These are phyloP conservation scores for Cylas formicarius DNA, from an alignment of 1,140 invertebrate species.

Conservation along the genomic window DNA sequence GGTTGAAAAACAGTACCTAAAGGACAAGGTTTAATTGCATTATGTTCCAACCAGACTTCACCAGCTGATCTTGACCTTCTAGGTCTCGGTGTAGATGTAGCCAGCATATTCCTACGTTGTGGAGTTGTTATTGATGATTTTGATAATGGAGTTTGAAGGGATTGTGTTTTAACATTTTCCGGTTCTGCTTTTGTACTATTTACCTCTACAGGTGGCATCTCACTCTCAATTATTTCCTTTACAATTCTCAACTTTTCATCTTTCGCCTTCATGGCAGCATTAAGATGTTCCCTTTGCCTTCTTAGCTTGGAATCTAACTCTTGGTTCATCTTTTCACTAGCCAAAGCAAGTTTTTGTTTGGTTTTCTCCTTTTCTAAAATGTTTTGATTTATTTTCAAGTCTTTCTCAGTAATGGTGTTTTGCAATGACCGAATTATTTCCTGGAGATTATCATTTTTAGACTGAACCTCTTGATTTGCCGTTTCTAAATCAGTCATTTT, in stretches of 20 bases:
- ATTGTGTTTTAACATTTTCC: slow-evolving; percentile 8
- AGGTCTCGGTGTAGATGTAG: background rate
- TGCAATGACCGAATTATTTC: slow-evolving; percentile 35
- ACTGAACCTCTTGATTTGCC: slow-evolving; percentile 46
- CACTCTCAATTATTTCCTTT: slow-evolving; percentile 45
- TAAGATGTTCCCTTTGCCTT: slow-evolving; percentile 57
- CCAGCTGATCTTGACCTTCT: slow-evolving; percentile 23
- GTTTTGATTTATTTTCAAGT: slow-evolving; percentile 60
- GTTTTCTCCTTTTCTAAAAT: slow-evolving; percentile 67
- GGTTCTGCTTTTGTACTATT: slow-evolving; percentile 12
- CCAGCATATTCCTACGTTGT: slow-evolving; percentile 11
- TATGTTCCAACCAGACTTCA: slow-evolving; percentile 86
- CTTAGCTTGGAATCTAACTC: slow-evolving; percentile 59
- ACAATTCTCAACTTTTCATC: slow-evolving; percentile 48
- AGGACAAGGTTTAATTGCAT: slow-evolving; percentile 62
- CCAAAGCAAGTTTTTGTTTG: slow-evolving; percentile 58
- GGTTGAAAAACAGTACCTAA: slow-evolving; percentile 86
- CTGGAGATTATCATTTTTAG: slow-evolving; percentile 39
- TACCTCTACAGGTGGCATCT: slow-evolving; percentile 27
- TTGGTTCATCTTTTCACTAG: slow-evolving; percentile 61
- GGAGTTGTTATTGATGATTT: slow-evolving; percentile 1
- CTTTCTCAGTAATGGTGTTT: slow-evolving; percentile 55
- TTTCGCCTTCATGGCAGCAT: slow-evolving; percentile 47
- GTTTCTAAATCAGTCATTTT: slow-evolving; percentile 51
- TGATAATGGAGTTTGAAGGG: slow-evolving; percentile 11